Base-by-base conservation (phyloP, 92 coral and sea anemone species). In the Epizoanthus ramosus region DNA sequence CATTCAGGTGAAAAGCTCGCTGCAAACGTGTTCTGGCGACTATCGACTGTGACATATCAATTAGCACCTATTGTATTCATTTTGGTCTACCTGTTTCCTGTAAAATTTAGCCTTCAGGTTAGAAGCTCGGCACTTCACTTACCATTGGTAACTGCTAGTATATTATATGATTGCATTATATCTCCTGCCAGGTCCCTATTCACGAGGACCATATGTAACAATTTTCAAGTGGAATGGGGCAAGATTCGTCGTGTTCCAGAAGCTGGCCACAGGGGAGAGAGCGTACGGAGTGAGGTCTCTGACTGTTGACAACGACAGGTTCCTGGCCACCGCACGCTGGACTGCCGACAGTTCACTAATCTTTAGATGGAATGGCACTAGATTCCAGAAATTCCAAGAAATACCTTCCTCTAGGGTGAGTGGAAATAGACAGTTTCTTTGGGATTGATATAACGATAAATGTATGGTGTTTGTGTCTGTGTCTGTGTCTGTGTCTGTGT, bases 201-300 rank as follows among this genome's bases (percentile, higher is more conserved):
- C 92, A 6, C 95, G 92, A 56, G 98, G 98, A 17, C 91, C 90
- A 2, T 91, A 90, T 75, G 94, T 88, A 6, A 68, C 82, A 35
- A 59, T 95, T 79, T 92, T 86, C 92, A 93, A 90, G 86, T 95
- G 98, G 98, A 86, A 85, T 72, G 98, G 98, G 2, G 82, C 88
- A 54, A 92, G 88, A 31, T 95, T 95, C 72, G 90, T 82, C 35
- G 28, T 68, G 19, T 74, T 63, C 56, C 90, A 94, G 68, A 86
- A 86, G 41, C 71, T 95, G 57, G 75, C 71, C 79, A 90, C 98
- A 0, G 95, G 84, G 22, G 94, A 90, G 85, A 90, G 92, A 17
- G 91, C 98, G 3, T 95, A 95, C 66, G 98, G 95, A 8, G 70
- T 95, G 43, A 89, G 88, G 39, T 88, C 94, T 18, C 73, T 95